Base-by-base conservation (phyloP, 2,797 vertebrate species). In the Alfaro cultratus region DNA sequence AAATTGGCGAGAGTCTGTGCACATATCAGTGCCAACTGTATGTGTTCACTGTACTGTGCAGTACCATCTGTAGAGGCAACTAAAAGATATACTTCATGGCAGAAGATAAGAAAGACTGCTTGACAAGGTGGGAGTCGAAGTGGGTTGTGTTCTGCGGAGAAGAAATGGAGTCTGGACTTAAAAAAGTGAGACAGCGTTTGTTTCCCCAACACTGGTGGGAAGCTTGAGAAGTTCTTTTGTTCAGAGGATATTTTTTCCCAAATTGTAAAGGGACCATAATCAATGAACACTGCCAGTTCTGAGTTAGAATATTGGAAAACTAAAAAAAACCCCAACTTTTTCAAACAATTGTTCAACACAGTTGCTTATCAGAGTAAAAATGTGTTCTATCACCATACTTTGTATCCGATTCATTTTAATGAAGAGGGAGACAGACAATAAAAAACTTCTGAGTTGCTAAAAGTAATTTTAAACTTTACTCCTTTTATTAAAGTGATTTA, bases 121-220 rank as follows among this genome's bases (percentile, higher is more conserved):
- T 88, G 85, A 93, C 88, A 81, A 92, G 91, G 90, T 91, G 83
- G 91, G 93, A 92, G 93, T 90, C 75, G 80, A 92, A 83, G 91
- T 90, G 85, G 92, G 90, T 16, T 87, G 85, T 80, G 57, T 81
- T 70, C 77, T 77, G 80, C 75, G 46, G 81, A 77, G 84, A 88
- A 88, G 88, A 92, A 92, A 90, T 83, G 71, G 75, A 87, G 89
- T 88, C 87, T 93, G 87, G 82, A 89, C 88, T 92, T 91, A 84
- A 93, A 91, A 91, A 79, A 88, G 72, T 39, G 80, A 88, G 82
- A 82, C 82, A 73, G 21, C 15, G 80, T 90, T 87, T 87, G 84
- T 51, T 88, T 83, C 76, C 45, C 29, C 62, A 78, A 84, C 77
- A 71, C 70, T 74, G 46, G 80, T 84, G 55, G 83, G 83, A 84